These are phyloP conservation scores for Smutsia temminckii DNA, from an alignment of 2,797 vertebrate genomes.

Conservation along the genomic window DNA sequence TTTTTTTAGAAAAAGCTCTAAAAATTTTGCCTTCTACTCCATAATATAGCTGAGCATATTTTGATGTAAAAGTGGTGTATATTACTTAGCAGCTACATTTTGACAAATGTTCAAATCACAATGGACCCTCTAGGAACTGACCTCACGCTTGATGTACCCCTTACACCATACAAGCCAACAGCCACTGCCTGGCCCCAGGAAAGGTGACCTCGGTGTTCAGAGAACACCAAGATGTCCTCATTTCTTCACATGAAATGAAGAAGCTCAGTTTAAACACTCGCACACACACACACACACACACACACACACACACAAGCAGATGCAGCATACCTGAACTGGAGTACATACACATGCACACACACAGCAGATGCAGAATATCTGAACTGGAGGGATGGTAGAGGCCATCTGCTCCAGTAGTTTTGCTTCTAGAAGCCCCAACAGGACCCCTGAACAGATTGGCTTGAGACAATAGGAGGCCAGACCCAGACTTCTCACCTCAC, in stretches of 20 bases:
- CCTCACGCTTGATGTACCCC: rapidly evolving
- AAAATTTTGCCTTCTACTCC: neutral
- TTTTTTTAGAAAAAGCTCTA: neutral
- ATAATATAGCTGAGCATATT: neutral
- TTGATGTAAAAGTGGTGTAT: neutral
- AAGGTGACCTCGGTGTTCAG: neutral
- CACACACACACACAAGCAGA: no score
- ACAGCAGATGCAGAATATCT: rapidly evolving
- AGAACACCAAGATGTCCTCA: neutral
- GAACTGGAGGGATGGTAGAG: neutral
- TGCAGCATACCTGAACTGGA: rapidly evolving
- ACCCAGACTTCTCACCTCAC: neutral
- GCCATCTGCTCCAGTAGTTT: neutral
- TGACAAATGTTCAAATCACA: neutral
- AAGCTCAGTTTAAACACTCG: neutral
- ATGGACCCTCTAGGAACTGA: neutral
- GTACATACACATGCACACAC: no score
- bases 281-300: neutral
- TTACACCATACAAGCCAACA: neutral
- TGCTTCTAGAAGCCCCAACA: neutral
- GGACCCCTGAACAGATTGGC: neutral
- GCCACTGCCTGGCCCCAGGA: neutral
- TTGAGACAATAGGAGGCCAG: neutral
- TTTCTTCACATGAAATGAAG: neutral
- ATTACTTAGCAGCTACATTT: neutral